Percentiles rank a stretch among this genome's conserved stretches.
These are phyloP conservation scores for Eleutherodactylus coqui DNA, from an alignment of 2,797 vertebrate genomes.

Conservation along the genomic window DNA sequence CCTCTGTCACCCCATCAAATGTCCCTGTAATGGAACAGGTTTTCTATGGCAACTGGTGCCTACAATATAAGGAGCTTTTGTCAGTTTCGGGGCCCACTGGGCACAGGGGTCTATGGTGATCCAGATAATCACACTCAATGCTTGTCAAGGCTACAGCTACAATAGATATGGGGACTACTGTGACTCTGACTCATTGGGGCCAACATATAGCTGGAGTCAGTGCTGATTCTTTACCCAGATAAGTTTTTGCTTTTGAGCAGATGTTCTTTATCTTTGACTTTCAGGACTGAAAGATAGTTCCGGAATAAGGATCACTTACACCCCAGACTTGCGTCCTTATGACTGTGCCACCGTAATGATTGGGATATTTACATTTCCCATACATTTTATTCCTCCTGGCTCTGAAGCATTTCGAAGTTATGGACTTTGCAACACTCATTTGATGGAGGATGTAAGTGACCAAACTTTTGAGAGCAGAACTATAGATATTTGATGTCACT, in stretches of 20 bases:
- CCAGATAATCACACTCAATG: not conserved
- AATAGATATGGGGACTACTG: not conserved
- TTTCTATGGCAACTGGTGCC: no score
- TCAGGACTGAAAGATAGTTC: slow-evolving; percentile 66
- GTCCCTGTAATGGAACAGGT: no score
- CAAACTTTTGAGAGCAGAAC: not conserved
- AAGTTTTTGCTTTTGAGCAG: not conserved
- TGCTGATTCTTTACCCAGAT: not conserved
- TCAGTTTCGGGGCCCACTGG: no score
- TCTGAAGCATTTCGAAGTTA: slow-evolving; percentile 70
- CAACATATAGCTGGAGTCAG: not conserved
- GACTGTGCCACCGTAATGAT: slow-evolving; percentile 69
- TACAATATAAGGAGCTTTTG: no score
- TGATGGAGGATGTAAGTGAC: slow-evolving; percentile 69
- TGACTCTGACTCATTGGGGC: not conserved
- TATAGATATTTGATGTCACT: not conserved
- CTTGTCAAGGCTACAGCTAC: not conserved
- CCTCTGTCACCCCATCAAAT: no score
- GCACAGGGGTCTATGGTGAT: not conserved
- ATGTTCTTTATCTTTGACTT: not conserved
- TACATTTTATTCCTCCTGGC: slow-evolving; percentile 73
- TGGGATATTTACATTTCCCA: slow-evolving; percentile 69
- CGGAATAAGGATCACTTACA: slow-evolving; percentile 69
- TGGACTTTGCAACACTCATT: slow-evolving; percentile 68
- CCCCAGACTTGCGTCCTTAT: slow-evolving; percentile 50